Evolutionary conservation across 1,140 invertebrate species (phyloP).

Genomic region (Microplitis mediator): DNA sequence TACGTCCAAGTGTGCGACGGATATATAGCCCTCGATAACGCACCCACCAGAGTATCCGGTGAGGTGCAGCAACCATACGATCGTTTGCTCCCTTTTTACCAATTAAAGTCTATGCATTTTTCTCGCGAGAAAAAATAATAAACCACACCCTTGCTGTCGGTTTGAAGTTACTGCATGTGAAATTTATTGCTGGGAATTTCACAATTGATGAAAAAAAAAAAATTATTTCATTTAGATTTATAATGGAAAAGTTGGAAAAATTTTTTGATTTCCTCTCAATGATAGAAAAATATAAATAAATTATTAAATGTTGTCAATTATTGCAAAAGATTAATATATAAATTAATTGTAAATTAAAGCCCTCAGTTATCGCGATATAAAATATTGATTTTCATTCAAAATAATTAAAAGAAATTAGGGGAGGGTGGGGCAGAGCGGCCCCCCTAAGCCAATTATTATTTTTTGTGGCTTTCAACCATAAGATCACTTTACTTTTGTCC

Average conservation of each 20-base stretch:
- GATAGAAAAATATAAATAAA: no score
- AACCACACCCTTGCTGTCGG: background rate
- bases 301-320: no score
- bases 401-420: no score
- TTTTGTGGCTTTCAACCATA: no score
- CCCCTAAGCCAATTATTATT: no score
- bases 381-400: no score
- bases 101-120: background rate
- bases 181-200: background rate
- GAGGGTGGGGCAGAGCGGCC: no score
- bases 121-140: background rate
- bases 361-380: no score
- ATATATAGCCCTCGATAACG: constrained; percentile 27
- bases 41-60: background rate
- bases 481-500: no score
- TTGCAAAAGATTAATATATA: no score
- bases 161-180: background rate
- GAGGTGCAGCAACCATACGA: background rate
- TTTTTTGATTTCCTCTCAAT: no score
- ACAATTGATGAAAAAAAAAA: background rate
- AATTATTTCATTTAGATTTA: background rate
- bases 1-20: constrained; percentile 39
- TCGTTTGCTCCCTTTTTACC: background rate
- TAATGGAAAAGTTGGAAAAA: background rate
- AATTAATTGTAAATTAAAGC: no score